Conservation (phyloP, 2,113 vertebrate species). For the Cavia porcellus region DNA sequence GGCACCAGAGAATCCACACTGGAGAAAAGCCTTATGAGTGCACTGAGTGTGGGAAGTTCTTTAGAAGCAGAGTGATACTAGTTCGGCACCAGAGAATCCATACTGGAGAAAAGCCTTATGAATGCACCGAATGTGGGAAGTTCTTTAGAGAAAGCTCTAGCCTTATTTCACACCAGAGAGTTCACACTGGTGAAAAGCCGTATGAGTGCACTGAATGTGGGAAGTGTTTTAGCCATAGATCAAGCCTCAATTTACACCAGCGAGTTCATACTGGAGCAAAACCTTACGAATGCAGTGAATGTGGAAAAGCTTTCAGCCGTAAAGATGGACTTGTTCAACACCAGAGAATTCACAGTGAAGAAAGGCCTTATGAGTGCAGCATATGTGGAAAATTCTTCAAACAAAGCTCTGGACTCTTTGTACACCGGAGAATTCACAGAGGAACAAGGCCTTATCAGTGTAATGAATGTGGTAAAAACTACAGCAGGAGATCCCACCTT, state of each 20-base stretch:
- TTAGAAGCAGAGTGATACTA: not conserved
- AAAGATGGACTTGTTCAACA: not conserved
- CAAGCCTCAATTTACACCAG: not conserved
- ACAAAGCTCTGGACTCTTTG: not conserved
- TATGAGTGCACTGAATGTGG: not conserved
- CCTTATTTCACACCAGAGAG: slow-evolving; percentile 18
- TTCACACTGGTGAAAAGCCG: not conserved
- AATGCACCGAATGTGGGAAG: not conserved
- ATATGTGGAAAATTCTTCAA: slow-evolving; percentile 3
- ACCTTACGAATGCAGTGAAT: not conserved
- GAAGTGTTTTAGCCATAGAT: not conserved
- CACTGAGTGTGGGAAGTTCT: not conserved
- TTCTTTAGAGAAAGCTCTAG: not conserved
- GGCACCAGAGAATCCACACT: not conserved
- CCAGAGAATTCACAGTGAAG: slow-evolving; percentile 13
- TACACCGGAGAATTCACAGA: not conserved
- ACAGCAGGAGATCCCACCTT: not conserved
- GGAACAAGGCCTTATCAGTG: not conserved
- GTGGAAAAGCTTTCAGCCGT: not conserved
- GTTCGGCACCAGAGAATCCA: not conserved
- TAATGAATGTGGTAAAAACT: slow-evolving; percentile 6
- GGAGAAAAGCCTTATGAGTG: not conserved
- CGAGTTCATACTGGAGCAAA: not conserved
- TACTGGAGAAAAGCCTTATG: not conserved
- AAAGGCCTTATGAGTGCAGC: not conserved